These are phyloP conservation scores for Acanthochromis polyacanthus DNA, from an alignment of 2,113 vertebrate species.

Conservation along the genomic window DNA sequence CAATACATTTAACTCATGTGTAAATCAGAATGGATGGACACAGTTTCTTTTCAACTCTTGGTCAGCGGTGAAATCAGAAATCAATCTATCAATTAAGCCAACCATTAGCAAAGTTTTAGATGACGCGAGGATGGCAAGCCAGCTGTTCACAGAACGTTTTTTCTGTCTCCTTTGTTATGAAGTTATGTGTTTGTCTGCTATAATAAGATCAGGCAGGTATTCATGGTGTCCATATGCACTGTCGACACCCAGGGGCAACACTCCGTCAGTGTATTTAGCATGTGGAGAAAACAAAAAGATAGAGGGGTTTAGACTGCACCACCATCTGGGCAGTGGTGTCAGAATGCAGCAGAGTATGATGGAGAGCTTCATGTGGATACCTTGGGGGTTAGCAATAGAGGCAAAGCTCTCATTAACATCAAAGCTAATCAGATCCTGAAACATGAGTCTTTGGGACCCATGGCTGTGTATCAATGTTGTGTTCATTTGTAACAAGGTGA, in stretches of 20 bases:
- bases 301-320: slow-evolving; percentile 59
- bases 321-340: slow-evolving; percentile 77
- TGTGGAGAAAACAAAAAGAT: slow-evolving; percentile 41
- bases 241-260: slow-evolving; percentile 63
- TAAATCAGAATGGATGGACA: neutral
- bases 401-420: slow-evolving; percentile 69
- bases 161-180: slow-evolving; percentile 57
- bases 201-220: slow-evolving; percentile 74
- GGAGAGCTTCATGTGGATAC: slow-evolving; percentile 66
- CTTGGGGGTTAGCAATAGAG: slow-evolving; percentile 61
- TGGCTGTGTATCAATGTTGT: slow-evolving; percentile 57
- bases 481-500: slow-evolving; percentile 69
- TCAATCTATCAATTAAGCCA: slow-evolving; percentile 39
- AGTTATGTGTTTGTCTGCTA: slow-evolving; percentile 39
- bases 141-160: slow-evolving; percentile 61
- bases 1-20: neutral
- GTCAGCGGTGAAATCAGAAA: slow-evolving; percentile 26
- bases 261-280: slow-evolving; percentile 64
- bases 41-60: slow-evolving; percentile 16
- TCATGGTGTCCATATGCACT: slow-evolving; percentile 72
- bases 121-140: slow-evolving; percentile 52
- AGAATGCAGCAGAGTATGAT: slow-evolving; percentile 74
- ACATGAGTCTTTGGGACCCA: slow-evolving; percentile 68
- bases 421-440: slow-evolving; percentile 74
- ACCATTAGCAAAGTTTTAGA: slow-evolving; percentile 44